Base-by-base conservation (phyloP, 2,113 vertebrate species). In the Candoia aspera region DNA sequence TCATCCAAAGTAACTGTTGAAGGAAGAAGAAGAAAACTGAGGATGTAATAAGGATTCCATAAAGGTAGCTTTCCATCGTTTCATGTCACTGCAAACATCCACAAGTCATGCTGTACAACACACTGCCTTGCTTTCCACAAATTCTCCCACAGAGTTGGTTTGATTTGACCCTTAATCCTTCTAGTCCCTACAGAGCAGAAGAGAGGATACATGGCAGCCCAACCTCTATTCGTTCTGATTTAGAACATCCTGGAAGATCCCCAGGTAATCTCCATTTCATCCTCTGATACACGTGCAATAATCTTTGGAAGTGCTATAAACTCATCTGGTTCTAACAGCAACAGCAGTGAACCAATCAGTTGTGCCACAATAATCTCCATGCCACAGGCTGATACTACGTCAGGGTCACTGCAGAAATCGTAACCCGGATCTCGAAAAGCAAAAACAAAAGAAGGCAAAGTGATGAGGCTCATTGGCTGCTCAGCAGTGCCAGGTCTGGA, bases 1-100 rank as follows among this genome's bases (percentile, higher is more conserved):
- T 98, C 97, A 90, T 98, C 97, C 93, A 97, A 94, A 29, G 98
- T 98, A 95, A 99, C 99, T 99, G 96, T 42, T 95, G 92, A 83
- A 92, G 55, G n/a, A 93, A 91, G 73, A 94, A 0, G 1, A 86
- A 46, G 54, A 37, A 23, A 89, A 19, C 26, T 26, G 12, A 68
- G 13, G 46, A 53, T 33, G 0, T 29, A 60, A 57, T 8, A 46
- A 57, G 1, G 3, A 33, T 21, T 73, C n/a, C 23, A 57, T 4
- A 17, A 37, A 23, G 13, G 37, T 21, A 83, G 94, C 37, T 24
- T 90, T 91, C 10, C 58, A 11, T 42, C 60, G 49, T 64, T 90
- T 84, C 85, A 91, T 26, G 87, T 60, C 59, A 59, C 12, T 42
- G 42, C 79, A n/a, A 46, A 90, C 5, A 33, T 8, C 49, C 23